Evolutionary conservation across 2,797 vertebrate genomes (phyloP).

Genomic region (Malurus splendens): DNA sequence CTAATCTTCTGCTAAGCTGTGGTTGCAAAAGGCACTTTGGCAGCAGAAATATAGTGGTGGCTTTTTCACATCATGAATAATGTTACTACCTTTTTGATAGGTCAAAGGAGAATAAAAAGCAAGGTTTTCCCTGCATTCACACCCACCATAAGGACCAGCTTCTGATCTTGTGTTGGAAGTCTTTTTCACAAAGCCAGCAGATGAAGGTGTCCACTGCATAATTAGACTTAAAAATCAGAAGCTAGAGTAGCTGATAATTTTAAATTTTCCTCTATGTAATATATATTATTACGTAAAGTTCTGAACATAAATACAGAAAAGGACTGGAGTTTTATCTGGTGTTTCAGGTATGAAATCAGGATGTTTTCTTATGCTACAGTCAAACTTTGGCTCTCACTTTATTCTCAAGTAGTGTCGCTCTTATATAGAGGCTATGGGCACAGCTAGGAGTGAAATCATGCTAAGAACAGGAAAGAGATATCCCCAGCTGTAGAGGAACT

Average conservation of each 20-base stretch:
- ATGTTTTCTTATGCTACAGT: not conserved
- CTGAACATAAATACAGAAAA: not conserved
- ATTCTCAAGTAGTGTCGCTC: not conserved
- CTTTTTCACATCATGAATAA: not conserved
- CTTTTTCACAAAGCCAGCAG: not conserved
- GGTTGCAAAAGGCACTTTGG: not conserved
- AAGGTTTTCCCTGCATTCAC: not conserved
- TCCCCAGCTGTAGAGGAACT: not conserved
- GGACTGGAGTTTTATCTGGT: not conserved
- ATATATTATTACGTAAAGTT: not conserved
- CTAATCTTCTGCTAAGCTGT: not conserved
- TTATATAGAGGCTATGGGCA: not conserved
- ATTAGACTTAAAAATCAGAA: not conserved
- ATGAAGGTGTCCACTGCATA: not conserved
- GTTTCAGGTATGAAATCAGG: not conserved
- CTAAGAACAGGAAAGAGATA: not conserved
- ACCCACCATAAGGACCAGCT: not conserved
- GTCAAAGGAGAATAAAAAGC: not conserved
- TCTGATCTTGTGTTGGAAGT: not conserved
- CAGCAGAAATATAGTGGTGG: not conserved
- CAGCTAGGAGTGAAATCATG: not conserved
- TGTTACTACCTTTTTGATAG: constrained; percentile 9
- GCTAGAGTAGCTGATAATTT: not conserved
- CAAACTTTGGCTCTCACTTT: not conserved
- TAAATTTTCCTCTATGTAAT: not conserved